Percentiles rank a stretch among this genome's conserved stretches.
Conservation (phyloP, 2,113 vertebrate genomes). For the Centrocercus urophasianus region DNA sequence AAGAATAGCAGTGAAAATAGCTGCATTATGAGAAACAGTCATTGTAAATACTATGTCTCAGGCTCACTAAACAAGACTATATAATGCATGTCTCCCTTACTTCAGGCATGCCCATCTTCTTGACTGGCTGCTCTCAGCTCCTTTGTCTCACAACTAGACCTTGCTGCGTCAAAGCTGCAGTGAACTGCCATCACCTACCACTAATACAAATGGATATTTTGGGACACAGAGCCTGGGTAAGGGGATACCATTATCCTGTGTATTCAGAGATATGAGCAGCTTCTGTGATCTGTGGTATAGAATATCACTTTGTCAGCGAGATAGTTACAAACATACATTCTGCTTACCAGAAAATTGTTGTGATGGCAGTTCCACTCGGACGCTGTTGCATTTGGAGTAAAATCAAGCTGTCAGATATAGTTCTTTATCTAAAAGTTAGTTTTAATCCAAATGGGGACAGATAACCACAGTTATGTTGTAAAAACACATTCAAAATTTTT, state of each 20-base stretch:
- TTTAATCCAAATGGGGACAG: not conserved
- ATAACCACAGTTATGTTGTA: not conserved
- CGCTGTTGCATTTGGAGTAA: not conserved
- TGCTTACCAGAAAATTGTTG: not conserved
- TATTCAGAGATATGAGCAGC: not conserved
- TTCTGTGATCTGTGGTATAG: not conserved
- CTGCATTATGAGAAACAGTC: not conserved
- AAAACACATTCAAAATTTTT: not conserved
- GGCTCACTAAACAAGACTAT: not conserved
- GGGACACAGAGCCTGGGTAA: not conserved
- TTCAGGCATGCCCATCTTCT: not conserved
- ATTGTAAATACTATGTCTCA: not conserved
- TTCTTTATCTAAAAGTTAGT: not conserved
- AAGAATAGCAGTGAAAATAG: not conserved
- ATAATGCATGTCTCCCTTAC: not conserved
- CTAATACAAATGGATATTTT: not conserved
- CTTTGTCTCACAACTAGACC: not conserved
- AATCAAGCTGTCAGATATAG: not conserved
- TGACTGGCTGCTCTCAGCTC: not conserved
- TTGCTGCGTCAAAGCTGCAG: accelerated
- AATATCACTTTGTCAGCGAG: not conserved
- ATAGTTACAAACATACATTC: not conserved
- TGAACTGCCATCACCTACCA: not conserved
- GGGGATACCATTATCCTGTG: not conserved
- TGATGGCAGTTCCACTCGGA: not conserved